These are phyloP conservation scores for Podabrus alpinus DNA, from an alignment of 2,888 invertebrate species.

Conservation along the genomic window DNA sequence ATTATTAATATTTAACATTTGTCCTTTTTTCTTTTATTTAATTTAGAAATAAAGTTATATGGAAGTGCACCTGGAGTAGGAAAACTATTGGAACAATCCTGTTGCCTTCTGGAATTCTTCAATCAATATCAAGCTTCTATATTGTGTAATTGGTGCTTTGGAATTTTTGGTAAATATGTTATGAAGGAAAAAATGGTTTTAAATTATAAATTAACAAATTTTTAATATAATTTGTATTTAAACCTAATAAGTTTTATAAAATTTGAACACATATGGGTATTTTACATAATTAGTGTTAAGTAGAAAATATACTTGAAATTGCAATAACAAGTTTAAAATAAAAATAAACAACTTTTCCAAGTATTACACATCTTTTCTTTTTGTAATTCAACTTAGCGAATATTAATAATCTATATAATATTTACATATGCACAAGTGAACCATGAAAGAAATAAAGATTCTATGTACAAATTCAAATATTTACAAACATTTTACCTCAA, in stretches of 20 bases:
- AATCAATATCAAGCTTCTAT: too few species aligned
- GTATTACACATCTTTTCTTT: not conserved
- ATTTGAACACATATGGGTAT: constrained; percentile 37
- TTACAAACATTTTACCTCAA: not conserved
- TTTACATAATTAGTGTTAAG: not conserved
- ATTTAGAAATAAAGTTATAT: too few species aligned
- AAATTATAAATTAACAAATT: not conserved
- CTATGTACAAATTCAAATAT: not conserved
- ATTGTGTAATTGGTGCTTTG: too few species aligned
- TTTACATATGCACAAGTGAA: not conserved
- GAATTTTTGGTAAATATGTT: too few species aligned
- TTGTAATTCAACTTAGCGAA: not conserved
- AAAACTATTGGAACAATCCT: too few species aligned
- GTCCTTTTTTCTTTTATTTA: too few species aligned
- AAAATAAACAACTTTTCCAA: not conserved
- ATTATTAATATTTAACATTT: too few species aligned
- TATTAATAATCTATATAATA: not conserved
- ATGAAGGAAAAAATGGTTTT: too few species aligned
- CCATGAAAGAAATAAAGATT: not conserved
- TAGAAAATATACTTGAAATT: not conserved
- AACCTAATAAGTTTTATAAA: constrained; percentile 30
- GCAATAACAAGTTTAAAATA: not conserved
- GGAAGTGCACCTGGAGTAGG: too few species aligned
- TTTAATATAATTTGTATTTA: constrained; percentile 14
- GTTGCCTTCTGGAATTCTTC: too few species aligned